These are phyloP conservation scores for Tinamus guttatus DNA, from an alignment of 2,113 vertebrate genomes.

Conservation along the genomic window DNA sequence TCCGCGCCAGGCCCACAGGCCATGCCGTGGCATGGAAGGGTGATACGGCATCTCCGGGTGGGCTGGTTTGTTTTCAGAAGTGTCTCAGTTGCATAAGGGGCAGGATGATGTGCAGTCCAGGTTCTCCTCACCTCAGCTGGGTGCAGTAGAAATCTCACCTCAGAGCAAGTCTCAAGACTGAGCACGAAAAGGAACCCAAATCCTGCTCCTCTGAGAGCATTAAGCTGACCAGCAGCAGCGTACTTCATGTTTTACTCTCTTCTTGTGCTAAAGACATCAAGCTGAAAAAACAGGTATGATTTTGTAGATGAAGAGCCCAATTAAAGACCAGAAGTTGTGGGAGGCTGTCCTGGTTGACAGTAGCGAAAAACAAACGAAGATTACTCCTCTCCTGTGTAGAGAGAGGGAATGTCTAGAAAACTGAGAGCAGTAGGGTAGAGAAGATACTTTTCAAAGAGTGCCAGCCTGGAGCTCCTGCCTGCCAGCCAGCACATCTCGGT, in stretches of 20 bases:
- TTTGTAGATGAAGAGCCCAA: neutral
- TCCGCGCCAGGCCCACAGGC: neutral
- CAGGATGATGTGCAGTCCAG: neutral
- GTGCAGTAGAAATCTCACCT: neutral
- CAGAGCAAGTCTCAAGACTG: neutral
- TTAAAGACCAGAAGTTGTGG: neutral
- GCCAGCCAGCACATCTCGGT: rapidly evolving
- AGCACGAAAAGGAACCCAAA: neutral
- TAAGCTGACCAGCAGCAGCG: neutral
- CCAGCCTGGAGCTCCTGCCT: neutral
- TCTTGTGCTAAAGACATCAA: neutral
- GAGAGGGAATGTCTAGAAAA: neutral
- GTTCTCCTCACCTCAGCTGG: neutral
- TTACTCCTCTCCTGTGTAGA: neutral
- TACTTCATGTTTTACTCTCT: neutral
- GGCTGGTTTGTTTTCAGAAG: neutral
- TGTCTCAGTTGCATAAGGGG: neutral
- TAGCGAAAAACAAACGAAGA: neutral
- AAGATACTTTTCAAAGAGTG: neutral
- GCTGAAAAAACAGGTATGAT: neutral
- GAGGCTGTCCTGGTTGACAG: neutral
- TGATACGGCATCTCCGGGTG: rapidly evolving
- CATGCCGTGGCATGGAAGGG: neutral
- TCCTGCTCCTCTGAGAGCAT: neutral
- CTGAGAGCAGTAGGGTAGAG: neutral